phyloP scores from a whole-genome alignment of 2,797 vertebrate genomes.

The Notolepis coatsorum region DNA sequence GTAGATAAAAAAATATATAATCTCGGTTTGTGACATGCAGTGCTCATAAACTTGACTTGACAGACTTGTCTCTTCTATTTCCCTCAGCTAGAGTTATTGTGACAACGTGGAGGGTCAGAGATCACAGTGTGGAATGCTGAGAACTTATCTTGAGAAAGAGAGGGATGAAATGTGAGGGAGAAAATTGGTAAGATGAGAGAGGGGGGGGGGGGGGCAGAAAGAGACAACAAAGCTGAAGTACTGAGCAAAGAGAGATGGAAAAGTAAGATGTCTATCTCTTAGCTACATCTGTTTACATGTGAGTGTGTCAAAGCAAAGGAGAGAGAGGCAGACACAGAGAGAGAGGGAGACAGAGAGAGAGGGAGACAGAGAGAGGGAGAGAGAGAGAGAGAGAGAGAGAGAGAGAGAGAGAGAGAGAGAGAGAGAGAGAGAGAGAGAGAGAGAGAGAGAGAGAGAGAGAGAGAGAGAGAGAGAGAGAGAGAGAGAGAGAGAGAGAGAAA shows the following conservation, averaged over 20 bases:
- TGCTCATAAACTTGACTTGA: no score
- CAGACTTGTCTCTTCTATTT: not conserved
- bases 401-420: not conserved
- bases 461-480: not conserved
- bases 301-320: no score
- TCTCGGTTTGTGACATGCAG: no score
- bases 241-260: not conserved
- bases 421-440: not conserved
- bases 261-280: not conserved
- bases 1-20: no score
- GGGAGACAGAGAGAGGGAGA: conserved; percentile 1
- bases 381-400: conserved; percentile 5
- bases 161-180: not conserved
- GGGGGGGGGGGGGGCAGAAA: conserved; percentile 4
- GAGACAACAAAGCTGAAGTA: not conserved
- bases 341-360: conserved; percentile 7
- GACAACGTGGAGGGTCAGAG: not conserved
- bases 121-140: conserved; percentile 18
- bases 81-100: not conserved
- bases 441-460: not conserved
- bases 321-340: not conserved
- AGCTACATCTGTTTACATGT: not conserved
- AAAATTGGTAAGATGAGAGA: not conserved
- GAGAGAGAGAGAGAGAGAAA: not conserved
- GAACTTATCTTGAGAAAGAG: not conserved